Evolutionary conservation across 2,888 invertebrate genomes (phyloP).

Genomic region (Nomada goodeniana): DNA sequence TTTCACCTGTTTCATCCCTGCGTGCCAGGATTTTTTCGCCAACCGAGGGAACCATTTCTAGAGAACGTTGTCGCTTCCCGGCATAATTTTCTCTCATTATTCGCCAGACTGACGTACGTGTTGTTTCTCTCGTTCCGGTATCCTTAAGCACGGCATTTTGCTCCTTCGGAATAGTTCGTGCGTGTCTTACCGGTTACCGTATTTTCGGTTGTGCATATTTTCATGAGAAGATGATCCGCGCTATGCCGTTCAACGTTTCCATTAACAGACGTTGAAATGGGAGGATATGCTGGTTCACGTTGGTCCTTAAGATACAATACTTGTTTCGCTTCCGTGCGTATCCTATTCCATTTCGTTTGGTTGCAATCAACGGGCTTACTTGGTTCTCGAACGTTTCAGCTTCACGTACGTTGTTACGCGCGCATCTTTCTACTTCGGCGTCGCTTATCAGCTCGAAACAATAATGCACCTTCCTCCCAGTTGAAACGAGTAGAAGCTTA

Average conservation of each 20-base stretch:
- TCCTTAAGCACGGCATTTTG: not conserved
- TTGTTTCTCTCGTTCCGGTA: not conserved
- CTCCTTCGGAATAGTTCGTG: not conserved
- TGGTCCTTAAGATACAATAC: too few species aligned
- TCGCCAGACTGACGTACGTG: not conserved
- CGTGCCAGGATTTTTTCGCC: not conserved
- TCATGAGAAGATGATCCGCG: not conserved
- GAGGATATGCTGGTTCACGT: too few species aligned
- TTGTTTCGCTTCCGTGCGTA: not conserved
- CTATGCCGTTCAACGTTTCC: not conserved
- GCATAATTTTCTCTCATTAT: not conserved
- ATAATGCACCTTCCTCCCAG: conserved; percentile 7
- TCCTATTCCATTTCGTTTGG: not conserved
- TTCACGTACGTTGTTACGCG: not conserved
- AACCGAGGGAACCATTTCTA: not conserved
- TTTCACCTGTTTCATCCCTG: not conserved
- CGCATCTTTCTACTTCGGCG: not conserved
- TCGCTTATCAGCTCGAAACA: not conserved
- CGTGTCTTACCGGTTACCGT: not conserved
- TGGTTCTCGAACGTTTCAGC: not conserved
- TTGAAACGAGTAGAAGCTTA: conserved; percentile 8
- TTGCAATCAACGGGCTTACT: not conserved
- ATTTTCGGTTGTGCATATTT: too few species aligned
- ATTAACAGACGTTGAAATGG: not conserved
- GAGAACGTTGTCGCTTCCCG: conserved; percentile 9